These are phyloP conservation scores for Caenorhabditis becei DNA, from an alignment of 2,888 invertebrate species.

Conservation along the genomic window DNA sequence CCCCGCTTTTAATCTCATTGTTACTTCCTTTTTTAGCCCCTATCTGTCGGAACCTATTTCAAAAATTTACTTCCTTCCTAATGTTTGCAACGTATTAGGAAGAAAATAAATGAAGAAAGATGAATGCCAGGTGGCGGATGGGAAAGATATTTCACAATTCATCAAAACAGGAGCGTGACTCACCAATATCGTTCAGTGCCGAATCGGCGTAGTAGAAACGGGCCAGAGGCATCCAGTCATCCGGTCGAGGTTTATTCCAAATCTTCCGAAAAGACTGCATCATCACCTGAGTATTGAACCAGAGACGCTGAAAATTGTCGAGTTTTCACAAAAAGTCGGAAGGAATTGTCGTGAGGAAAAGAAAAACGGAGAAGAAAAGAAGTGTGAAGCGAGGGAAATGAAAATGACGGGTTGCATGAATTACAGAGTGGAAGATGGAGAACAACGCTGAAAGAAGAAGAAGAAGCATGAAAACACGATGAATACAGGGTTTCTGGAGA, in stretches of 20 bases:
- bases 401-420: slow-evolving; percentile 16
- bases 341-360: background rate
- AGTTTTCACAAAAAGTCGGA: background rate
- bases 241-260: slow-evolving; percentile 80
- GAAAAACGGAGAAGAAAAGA: slow-evolving; percentile 11
- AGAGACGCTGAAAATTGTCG: slow-evolving; percentile 1
- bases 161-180: slow-evolving; percentile 22
- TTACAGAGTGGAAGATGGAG: slow-evolving; percentile 10
- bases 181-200: slow-evolving; percentile 91
- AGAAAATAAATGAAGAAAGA: slow-evolving; percentile 6
- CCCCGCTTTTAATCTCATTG: background rate
- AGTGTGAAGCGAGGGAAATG: slow-evolving; percentile 13
- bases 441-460: background rate
- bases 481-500: slow-evolving; percentile 7
- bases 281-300: slow-evolving; percentile 34
- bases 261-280: slow-evolving; percentile 81
- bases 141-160: slow-evolving; percentile 4
- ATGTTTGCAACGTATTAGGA: slow-evolving; percentile 2
- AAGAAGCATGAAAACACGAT: slow-evolving; percentile 6
- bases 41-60: background rate
- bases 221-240: slow-evolving; percentile 80
- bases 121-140: slow-evolving; percentile 3
- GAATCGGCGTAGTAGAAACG: slow-evolving; percentile 97
- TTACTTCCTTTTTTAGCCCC: background rate
- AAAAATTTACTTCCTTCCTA: background rate